Evolutionary conservation across 1,140 invertebrate genomes (phyloP).

Genomic region (Macrobrachium rosenbergii): DNA sequence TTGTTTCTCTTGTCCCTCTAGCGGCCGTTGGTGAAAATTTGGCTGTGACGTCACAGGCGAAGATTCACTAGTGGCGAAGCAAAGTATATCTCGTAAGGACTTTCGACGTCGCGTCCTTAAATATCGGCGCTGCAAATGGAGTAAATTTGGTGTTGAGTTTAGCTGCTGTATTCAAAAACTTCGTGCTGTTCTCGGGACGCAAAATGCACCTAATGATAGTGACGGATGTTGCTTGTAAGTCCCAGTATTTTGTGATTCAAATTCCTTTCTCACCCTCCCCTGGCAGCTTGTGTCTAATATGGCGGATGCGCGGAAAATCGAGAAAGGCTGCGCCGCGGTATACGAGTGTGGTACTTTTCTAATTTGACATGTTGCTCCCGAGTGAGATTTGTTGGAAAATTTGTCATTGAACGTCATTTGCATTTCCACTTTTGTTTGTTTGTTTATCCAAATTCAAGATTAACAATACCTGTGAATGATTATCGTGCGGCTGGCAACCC

Average conservation of each 20-base stretch:
- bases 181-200: slow-evolving; percentile 30
- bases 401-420: no score
- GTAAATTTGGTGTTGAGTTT: slow-evolving; percentile 53
- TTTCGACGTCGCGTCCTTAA: slow-evolving; percentile 12
- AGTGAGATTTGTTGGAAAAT: no score
- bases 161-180: slow-evolving; percentile 59
- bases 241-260: slow-evolving; percentile 56
- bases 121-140: slow-evolving; percentile 29
- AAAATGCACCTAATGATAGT: slow-evolving; percentile 48
- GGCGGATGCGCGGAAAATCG: slow-evolving; percentile 50
- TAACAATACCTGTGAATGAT: neutral
- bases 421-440: no score
- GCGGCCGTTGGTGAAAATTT: neutral
- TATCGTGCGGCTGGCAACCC: slow-evolving; percentile 3
- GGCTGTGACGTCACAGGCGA: slow-evolving; percentile 58
- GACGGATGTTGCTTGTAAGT: slow-evolving; percentile 55
- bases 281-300: slow-evolving; percentile 57
- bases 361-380: no score
- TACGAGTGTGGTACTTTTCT: no score
- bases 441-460: no score
- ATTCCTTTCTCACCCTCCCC: neutral
- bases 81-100: neutral
- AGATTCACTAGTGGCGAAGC: slow-evolving; percentile 32
- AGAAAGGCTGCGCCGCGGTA: slow-evolving; percentile 26
- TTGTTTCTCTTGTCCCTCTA: no score